These are phyloP conservation scores for Gadopsis bispinosus DNA, from an alignment of 2,797 vertebrate species.

Conservation along the genomic window DNA sequence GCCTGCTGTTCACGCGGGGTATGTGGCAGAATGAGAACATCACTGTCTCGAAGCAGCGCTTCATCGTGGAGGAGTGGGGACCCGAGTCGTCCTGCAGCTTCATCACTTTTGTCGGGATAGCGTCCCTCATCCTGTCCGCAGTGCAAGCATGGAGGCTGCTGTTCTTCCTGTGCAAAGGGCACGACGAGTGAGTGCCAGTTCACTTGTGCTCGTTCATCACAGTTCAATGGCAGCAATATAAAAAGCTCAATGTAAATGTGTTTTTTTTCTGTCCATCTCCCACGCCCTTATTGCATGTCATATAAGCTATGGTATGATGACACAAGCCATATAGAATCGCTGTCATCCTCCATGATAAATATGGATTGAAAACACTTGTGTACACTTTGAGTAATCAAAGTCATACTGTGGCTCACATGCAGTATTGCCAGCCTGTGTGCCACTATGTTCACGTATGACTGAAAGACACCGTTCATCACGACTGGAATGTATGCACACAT, in stretches of 20 bases:
- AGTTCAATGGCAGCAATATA: neutral
- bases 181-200: constrained; percentile 92
- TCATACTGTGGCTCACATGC: constrained; percentile 5
- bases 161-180: constrained; percentile 96
- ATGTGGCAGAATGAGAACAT: constrained; percentile 98
- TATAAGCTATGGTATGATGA: neutral
- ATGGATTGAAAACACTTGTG: constrained; percentile 33
- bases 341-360: constrained; percentile 36
- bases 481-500: neutral
- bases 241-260: constrained; percentile 9
- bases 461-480: neutral
- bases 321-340: constrained; percentile 20
- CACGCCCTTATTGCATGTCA: constrained; percentile 7
- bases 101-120: constrained; percentile 91
- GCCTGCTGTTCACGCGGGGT: constrained; percentile 95
- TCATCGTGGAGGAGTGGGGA: constrained; percentile 98
- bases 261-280: constrained; percentile 5
- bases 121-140: constrained; percentile 93
- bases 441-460: neutral
- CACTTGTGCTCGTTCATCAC: neutral
- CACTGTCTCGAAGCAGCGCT: constrained; percentile 93
- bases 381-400: constrained; percentile 8
- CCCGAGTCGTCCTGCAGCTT: constrained; percentile 95
- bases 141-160: constrained; percentile 95
- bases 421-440: neutral